These are phyloP conservation scores for Bugula neritina DNA, from an alignment of 2,888 invertebrate genomes.

Conservation along the genomic window DNA sequence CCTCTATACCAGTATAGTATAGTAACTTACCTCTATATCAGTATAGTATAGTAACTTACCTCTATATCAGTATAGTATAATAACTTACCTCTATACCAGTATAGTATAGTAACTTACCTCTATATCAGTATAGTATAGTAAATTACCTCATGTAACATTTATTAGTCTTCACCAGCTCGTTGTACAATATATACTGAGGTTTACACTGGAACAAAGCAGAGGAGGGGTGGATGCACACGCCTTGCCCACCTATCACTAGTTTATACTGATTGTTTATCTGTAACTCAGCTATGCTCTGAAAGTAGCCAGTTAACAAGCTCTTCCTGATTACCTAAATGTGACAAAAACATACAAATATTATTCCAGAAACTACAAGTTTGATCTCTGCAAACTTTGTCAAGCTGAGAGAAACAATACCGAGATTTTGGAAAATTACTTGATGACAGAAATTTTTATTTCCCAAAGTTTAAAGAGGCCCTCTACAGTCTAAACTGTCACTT, in stretches of 20 bases:
- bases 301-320: constrained; percentile 74
- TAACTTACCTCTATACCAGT: no score
- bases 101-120: background rate
- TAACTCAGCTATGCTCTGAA: constrained; percentile 78
- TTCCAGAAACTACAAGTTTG: no score
- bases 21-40: no score
- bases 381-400: no score
- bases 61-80: background rate
- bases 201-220: constrained; percentile 68
- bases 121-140: background rate
- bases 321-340: constrained; percentile 57
- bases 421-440: no score
- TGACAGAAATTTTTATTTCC: no score
- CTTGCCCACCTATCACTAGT: constrained; percentile 61
- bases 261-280: constrained; percentile 67
- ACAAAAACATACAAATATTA: no score
- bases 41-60: background rate
- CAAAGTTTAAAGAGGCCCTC: no score
- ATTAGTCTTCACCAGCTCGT: constrained; percentile 79
- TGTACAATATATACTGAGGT: constrained; percentile 71
- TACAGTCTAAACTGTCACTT: no score
- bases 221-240: constrained; percentile 77
- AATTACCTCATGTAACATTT: constrained; percentile 67
- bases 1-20: background rate
- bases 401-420: no score